phyloP scores from a whole-genome alignment of 2,113 vertebrate species.

The Thymallus thymallus region DNA sequence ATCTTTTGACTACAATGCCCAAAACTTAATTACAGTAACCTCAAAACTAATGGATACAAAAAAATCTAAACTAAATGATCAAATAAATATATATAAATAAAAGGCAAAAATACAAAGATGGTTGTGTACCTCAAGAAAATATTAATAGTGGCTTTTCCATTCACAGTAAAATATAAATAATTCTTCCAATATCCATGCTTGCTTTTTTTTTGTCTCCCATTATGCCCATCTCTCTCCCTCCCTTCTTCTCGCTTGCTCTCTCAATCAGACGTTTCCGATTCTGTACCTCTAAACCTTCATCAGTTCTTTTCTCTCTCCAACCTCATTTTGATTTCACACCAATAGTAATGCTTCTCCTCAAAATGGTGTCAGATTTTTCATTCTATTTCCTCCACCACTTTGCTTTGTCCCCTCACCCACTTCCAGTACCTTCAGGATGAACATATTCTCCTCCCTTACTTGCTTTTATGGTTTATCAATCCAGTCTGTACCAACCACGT shows the following conservation, averaged over 20 bases:
- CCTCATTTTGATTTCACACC: neutral
- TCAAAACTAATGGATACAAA: slow-evolving; percentile 22
- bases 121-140: slow-evolving; percentile 20
- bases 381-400: neutral
- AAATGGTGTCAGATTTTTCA: neutral
- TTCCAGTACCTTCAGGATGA: neutral
- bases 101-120: slow-evolving; percentile 30
- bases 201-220: neutral
- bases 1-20: slow-evolving; percentile 31
- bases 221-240: neutral
- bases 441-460: neutral
- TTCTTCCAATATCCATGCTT: slow-evolving; percentile 24
- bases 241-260: slow-evolving; percentile 1
- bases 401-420: neutral
- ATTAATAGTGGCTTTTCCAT: slow-evolving; percentile 23
- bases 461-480: neutral
- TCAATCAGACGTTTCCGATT: neutral
- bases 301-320: neutral
- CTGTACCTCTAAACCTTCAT: neutral
- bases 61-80: slow-evolving; percentile 22
- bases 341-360: neutral
- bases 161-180: slow-evolving; percentile 34
- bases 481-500: neutral
- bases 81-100: slow-evolving; percentile 46
- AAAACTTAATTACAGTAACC: slow-evolving; percentile 18